Conservation (phyloP, 2,797 vertebrate genomes). For the Cygnus olor region DNA sequence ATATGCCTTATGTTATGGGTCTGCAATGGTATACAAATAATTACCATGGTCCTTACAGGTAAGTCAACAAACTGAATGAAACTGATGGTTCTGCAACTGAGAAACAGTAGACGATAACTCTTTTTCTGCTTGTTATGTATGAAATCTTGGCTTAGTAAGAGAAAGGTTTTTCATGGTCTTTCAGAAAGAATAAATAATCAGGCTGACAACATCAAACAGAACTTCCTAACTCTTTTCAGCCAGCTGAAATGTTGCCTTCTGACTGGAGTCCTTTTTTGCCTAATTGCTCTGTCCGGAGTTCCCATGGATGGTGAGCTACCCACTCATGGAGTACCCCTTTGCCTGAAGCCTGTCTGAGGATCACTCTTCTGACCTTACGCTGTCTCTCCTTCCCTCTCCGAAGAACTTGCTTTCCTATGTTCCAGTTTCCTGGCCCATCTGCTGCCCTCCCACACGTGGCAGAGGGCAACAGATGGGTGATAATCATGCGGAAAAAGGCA, state of each 20-base stretch:
- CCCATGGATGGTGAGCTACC: neutral
- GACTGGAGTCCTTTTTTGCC: neutral
- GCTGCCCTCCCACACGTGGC: conserved; percentile 67
- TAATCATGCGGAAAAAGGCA: conserved; percentile 73
- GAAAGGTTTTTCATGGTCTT: neutral
- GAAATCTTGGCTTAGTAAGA: neutral
- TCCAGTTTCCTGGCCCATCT: conserved; percentile 75
- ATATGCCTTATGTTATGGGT: neutral
- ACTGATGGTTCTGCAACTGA: neutral
- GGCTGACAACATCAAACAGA: neutral
- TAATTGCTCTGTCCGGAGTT: neutral
- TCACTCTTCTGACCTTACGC: conserved; percentile 23
- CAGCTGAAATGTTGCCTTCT: neutral
- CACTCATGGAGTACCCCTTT: neutral
- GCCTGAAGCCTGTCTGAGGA: conserved; percentile 1
- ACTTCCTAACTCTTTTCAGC: neutral
- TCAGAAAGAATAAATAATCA: neutral
- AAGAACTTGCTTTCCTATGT: conserved; percentile 55
- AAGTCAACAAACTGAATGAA: neutral
- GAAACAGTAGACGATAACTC: neutral
- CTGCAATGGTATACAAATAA: neutral
- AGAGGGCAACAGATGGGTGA: conserved; percentile 77
- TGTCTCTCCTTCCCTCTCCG: conserved; percentile 45
- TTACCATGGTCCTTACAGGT: neutral
- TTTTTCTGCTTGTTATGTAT: neutral